These are phyloP conservation scores for Daktulosphaira vitifoliae DNA, from an alignment of 1,140 invertebrate species.

Conservation along the genomic window DNA sequence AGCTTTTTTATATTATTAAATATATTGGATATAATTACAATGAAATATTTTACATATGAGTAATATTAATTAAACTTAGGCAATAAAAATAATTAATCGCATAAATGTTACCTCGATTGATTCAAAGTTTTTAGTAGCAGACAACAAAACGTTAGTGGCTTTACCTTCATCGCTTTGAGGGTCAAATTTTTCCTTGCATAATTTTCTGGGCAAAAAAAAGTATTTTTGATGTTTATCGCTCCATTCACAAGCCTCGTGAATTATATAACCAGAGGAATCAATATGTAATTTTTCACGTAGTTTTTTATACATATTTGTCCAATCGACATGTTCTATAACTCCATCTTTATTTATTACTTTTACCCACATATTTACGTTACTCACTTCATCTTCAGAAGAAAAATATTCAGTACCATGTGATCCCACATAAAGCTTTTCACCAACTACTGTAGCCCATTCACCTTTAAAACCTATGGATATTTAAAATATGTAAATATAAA, in stretches of 20 bases:
- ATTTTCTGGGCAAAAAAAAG: constrained; percentile 90
- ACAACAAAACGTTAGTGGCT: constrained; percentile 85
- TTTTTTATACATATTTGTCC: constrained; percentile 56
- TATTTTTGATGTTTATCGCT: constrained; percentile 71
- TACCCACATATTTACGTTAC: constrained; percentile 87
- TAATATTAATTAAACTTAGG: no score
- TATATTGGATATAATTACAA: no score
- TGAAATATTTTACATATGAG: no score
- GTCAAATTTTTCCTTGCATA: constrained; percentile 77
- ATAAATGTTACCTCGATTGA: constrained; percentile 53
- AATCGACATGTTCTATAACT: constrained; percentile 61
- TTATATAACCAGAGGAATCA: constrained; percentile 81
- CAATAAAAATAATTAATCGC: no score
- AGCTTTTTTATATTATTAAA: no score
- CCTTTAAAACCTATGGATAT: constrained; percentile 72
- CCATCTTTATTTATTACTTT: constrained; percentile 75
- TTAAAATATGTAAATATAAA: no score
- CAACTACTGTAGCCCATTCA: constrained; percentile 95
- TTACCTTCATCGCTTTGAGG: constrained; percentile 80
- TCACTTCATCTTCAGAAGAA: constrained; percentile 70
- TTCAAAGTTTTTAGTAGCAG: constrained; percentile 71
- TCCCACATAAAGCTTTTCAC: constrained; percentile 80
- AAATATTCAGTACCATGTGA: constrained; percentile 98
- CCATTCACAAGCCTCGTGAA: constrained; percentile 91
- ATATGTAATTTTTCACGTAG: constrained; percentile 55